A percentile compares a stretch with the other conserved stretches of the same genome.
These are phyloP conservation scores for Rutilus rutilus DNA, from an alignment of 2,113 vertebrate genomes.

Conservation along the genomic window DNA sequence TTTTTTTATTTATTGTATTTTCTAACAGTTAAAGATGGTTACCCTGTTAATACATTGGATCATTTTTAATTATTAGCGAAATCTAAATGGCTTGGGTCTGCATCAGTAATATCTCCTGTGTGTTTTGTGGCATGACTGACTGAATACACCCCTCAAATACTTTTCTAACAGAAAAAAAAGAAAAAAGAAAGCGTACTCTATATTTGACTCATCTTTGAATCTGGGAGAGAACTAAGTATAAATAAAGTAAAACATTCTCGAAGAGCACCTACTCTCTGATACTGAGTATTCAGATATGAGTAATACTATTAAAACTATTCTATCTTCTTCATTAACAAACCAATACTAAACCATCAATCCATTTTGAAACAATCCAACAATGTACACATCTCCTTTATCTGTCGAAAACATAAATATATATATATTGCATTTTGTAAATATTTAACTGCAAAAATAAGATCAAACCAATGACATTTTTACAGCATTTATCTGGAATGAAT, in stretches of 20 bases:
- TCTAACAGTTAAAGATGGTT: background rate
- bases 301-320: background rate
- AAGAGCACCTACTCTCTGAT: background rate
- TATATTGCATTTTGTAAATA: constrained; percentile 2
- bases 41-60: background rate
- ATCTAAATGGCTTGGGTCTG: background rate
- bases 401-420: background rate
- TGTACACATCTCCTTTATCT: background rate
- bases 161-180: background rate
- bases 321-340: background rate
- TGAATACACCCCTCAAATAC: background rate
- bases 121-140: background rate
- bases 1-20: background rate
- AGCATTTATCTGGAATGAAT: background rate
- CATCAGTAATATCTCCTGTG: background rate
- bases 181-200: background rate
- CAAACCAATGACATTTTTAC: background rate
- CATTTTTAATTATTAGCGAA: background rate
- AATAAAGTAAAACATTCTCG: constrained; percentile 14
- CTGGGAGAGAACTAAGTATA: background rate
- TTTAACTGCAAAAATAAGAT: background rate
- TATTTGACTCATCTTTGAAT: background rate
- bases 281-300: background rate
- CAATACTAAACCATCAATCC: background rate
- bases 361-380: background rate